Base-by-base conservation (phyloP, 2,888 invertebrate species). In the Eristalinus sepulchralis region DNA sequence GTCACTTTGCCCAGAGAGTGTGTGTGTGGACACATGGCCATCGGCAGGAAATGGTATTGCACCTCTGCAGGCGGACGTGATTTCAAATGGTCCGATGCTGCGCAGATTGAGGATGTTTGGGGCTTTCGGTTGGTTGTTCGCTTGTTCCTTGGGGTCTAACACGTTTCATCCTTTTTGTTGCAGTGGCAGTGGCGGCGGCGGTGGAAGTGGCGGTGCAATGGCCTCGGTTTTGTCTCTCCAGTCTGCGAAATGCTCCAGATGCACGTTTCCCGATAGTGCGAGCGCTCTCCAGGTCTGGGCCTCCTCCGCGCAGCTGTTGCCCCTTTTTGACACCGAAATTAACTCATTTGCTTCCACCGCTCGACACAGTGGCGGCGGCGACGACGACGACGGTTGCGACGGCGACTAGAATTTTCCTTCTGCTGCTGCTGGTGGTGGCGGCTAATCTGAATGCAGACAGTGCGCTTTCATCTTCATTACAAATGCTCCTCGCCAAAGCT, bases 391-490 rank as follows among this genome's bases (percentile, higher is more conserved):
- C 22, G 57, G 27, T 34, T 47, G 33, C 10, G 57, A 57, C 36
- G 8, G 33, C 33, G 13, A n/a, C 55, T 59, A 75, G 80, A 63
- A 67, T 27, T 27, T 27, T 39, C n/a, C 36, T 39, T 72, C 67
- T 71, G 72, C 81, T 34, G 71, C 17, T 39, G 63, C 31, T 36
- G n/a, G 34, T 68, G 67, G 36, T 72, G 17, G 68, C 60, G 73
- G 66, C 55, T 79, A 79, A 83, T 83, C 78, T 75, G 64, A 86
- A 86, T 78, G 82, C 86, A 83, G 78, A 66, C 82, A 83, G 73
- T 78, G 78, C 83, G 75, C 75, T 86, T 86, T 86, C 75, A 70
- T 86, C 83, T 86, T 86, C 86, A 86, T 86, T 85, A 83, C 86
- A 68, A 73, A 82, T 70, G 85, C 53, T 78, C 62, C 27, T 27